Percentiles rank a stretch among this genome's conserved stretches.
phyloP scores from a whole-genome alignment of 2,797 vertebrate genomes.

The Myotis findleyi region DNA sequence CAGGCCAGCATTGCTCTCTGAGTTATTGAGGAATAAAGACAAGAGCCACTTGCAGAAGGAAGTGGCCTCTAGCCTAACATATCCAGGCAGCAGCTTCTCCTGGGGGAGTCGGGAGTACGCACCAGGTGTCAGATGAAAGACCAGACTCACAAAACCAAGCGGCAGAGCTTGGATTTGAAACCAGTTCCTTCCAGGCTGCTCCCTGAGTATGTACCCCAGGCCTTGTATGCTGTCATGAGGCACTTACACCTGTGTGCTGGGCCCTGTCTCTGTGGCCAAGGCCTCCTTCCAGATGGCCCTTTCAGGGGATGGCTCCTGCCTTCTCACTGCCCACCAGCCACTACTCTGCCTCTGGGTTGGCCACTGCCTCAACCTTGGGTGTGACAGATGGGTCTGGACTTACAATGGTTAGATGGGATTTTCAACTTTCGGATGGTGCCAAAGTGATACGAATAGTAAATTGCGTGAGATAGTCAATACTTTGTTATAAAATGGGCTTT shows the following conservation, averaged over 20 bases:
- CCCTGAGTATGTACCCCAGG: not conserved
- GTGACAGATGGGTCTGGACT: not conserved
- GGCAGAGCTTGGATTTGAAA: not conserved
- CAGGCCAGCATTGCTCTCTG: not conserved
- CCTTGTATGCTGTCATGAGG: not conserved
- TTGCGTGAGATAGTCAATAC: accelerated
- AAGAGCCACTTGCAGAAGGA: not conserved
- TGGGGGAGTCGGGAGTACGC: accelerated
- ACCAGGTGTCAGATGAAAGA: not conserved
- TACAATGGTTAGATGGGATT: not conserved
- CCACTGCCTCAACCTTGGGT: accelerated
- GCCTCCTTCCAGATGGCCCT: not conserved
- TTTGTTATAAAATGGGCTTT: not conserved
- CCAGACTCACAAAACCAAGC: accelerated
- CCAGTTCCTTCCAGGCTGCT: not conserved
- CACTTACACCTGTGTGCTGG: not conserved
- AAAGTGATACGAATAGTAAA: not conserved
- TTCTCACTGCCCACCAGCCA: not conserved
- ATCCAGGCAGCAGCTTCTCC: not conserved
- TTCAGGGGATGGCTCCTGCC: accelerated
- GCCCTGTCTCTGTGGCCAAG: not conserved
- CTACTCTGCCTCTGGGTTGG: not conserved
- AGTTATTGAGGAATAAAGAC: not conserved
- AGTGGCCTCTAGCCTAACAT: too few relatives aligned
- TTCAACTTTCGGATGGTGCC: not conserved